Base-by-base conservation (phyloP, 2,888 invertebrate species). In the Idaea straminata region DNA sequence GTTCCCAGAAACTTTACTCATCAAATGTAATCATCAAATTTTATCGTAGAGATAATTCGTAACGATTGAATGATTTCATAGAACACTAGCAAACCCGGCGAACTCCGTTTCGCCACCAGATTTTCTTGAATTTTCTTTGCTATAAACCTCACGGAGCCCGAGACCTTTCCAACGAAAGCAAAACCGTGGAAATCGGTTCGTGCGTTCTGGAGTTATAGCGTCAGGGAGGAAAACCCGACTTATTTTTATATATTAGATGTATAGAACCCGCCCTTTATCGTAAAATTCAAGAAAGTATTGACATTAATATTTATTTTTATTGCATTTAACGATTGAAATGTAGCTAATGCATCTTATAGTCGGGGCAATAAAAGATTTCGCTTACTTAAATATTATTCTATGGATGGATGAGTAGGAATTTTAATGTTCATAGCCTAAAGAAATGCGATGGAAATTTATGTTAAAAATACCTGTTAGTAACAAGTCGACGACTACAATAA, bases 271-370 rank as follows among this genome's bases (percentile, higher is more conserved):
- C 47, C 47, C 47, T 47, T 47, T 47, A 47, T 47, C 47, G 47
- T 47, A 47, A 47, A 47, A 47, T 47, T 47, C 47, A 47, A 47
- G 47, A 47, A 47, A 47, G 47, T 7, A 47, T 47, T 47, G 7
- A 47, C 47, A 47, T 47, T 47, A 47, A 47, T 47, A 47, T 47
- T 47, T 47, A 47, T 47, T 47, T 47, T 47, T 47, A 47, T 47
- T 47, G 47, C 47, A 47, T 47, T 47, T 47, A 47, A 47, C 47
- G 47, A 47, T 47, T 47, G 47, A 47, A 47, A 47, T 47, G 47
- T 47, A 47, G 47, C 47, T 47, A 47, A 47, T 47, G 47, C 47
- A 13, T 47, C 47, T 47, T 47, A 47, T 13, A 47, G 47, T 47
- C 47, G 13, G 13, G 10, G 10, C 47, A 5, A 47, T 47, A 47